Evolutionary conservation across 2,113 vertebrate genomes (phyloP), one percentile per base, ranked within the genome.

Genomic region (Aegithalos caudatus): DNA sequence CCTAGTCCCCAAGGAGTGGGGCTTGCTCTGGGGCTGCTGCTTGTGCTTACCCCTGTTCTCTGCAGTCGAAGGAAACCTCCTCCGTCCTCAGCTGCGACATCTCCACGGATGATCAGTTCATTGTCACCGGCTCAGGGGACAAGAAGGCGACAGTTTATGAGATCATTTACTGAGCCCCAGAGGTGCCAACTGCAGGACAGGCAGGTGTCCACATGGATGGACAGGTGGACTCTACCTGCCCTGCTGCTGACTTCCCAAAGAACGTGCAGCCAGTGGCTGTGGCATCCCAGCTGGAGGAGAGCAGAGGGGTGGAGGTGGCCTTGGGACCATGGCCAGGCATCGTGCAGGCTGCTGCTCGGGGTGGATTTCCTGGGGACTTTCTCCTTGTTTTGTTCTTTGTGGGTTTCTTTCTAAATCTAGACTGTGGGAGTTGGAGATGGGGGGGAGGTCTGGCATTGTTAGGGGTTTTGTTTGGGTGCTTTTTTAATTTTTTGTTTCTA

Each of bases 111-210:
- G 99, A 99, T 91, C 99, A 99, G 93, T 99, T 99, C 97, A 99
- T 99, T 3, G 99, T 99, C 80, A 99, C 99, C 0, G 99, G 99
- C 92, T 99, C 99, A 0, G 99, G 99, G 60, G 99, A 99, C 98
- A 99, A 99, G 98, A 99, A 99, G 53, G 99, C 99, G 13, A 99
- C 99, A 0, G 99, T 99, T 50, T 99, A 99, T 0, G 99, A 99
- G 97, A 99, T 99, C 95, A 99, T 99, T 96, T 99, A 99, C 98
- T 99, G 98, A 99, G 83, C 8, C 8, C 1, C 0, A 17, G 37
- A 60, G 44, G 56, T 35, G 64, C 82, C 83, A 56, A 56, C 86
- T 25, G 56, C 5, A 2, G 71, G 87, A 42, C 65, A 38, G 54
- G 40, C 29, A 6, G 40, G 20, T 2, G 4, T 53, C 88, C 45